These are phyloP conservation scores for Diorhabda carinulata DNA, from an alignment of 1,140 invertebrate genomes.

Conservation along the genomic window DNA sequence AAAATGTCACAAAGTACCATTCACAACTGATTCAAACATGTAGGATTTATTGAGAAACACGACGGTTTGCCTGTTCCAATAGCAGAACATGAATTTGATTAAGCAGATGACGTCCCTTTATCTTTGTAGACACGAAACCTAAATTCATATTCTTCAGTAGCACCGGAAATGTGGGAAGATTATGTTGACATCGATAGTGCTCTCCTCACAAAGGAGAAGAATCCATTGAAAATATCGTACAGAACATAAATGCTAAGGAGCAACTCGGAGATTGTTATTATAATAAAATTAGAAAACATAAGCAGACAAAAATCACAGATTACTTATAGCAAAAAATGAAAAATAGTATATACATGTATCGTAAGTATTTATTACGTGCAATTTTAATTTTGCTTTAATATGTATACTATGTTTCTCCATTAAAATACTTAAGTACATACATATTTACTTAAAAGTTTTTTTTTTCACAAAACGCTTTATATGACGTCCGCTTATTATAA, in stretches of 20 bases:
- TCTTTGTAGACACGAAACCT: slow-evolving; percentile 35
- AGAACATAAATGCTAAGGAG: slow-evolving; percentile 32
- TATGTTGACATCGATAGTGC: slow-evolving; percentile 11
- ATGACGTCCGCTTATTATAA: too few relatives aligned
- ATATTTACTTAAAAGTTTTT: not conserved
- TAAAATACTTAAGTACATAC: not conserved
- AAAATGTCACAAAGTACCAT: too few relatives aligned
- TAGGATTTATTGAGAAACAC: slow-evolving; percentile 12
- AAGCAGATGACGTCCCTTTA: slow-evolving; percentile 31
- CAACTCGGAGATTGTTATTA: slow-evolving; percentile 13
- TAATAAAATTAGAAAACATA: too few relatives aligned
- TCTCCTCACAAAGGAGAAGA: slow-evolving; percentile 37
- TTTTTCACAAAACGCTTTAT: not conserved
- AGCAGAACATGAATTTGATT: slow-evolving; percentile 24
- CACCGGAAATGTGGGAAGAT: slow-evolving; percentile 36
- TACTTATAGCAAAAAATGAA: too few relatives aligned
- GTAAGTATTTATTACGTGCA: too few relatives aligned
- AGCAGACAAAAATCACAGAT: too few relatives aligned
- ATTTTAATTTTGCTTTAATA: too few relatives aligned
- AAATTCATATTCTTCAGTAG: slow-evolving; percentile 33
- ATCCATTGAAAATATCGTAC: slow-evolving; percentile 31
- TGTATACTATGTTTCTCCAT: not conserved
- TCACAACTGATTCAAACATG: too few relatives aligned
- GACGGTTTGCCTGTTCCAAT: slow-evolving; percentile 26
- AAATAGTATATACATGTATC: not conserved